Conservation (phyloP, 2,797 vertebrate species). For the Alauda arvensis region DNA sequence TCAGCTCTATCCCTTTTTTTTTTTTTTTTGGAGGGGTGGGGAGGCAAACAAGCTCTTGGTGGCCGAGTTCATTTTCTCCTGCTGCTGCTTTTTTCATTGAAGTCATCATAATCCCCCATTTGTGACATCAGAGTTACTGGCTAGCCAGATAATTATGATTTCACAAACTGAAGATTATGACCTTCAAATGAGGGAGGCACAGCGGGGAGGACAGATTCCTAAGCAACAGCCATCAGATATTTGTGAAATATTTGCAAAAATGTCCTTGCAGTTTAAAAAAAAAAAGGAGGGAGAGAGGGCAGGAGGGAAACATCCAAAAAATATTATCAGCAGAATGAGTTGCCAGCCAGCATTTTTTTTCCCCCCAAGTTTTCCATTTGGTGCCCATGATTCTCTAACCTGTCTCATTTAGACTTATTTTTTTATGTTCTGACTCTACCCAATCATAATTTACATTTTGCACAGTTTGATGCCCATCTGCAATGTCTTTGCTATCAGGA, state of each 20-base stretch:
- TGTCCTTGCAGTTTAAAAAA: conserved; percentile 46
- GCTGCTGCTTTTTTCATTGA: conserved; percentile 54
- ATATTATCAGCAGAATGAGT: conserved; percentile 50
- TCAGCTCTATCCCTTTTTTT: not conserved
- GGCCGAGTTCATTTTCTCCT: conserved; percentile 44
- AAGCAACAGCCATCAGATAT: conserved; percentile 49
- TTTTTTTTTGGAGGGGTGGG: not conserved
- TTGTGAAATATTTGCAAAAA: conserved; percentile 59
- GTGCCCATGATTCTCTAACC: conserved; percentile 54
- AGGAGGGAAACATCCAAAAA: conserved; percentile 59
- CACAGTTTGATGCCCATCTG: conserved; percentile 62
- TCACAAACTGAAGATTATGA: conserved; percentile 59
- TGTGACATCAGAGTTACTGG: conserved; percentile 60
- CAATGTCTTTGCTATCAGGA: conserved; percentile 26
- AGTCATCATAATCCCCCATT: conserved; percentile 57
- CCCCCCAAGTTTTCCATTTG: conserved; percentile 34
- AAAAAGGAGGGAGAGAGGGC: conserved; percentile 36
- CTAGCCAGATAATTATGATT: conserved; percentile 58
- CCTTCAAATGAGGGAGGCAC: conserved; percentile 57
- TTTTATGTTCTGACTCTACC: conserved; percentile 40
- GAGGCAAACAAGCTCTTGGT: not conserved
- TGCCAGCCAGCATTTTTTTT: conserved; percentile 46
- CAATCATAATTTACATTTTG: conserved; percentile 57
- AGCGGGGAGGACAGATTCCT: conserved; percentile 50
- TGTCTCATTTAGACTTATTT: conserved; percentile 57